A percentile compares a stretch with the other conserved stretches of the same genome.
These are phyloP conservation scores for Pangasianodon hypophthalmus DNA, from an alignment of 2,113 vertebrate species.

Conservation along the genomic window DNA sequence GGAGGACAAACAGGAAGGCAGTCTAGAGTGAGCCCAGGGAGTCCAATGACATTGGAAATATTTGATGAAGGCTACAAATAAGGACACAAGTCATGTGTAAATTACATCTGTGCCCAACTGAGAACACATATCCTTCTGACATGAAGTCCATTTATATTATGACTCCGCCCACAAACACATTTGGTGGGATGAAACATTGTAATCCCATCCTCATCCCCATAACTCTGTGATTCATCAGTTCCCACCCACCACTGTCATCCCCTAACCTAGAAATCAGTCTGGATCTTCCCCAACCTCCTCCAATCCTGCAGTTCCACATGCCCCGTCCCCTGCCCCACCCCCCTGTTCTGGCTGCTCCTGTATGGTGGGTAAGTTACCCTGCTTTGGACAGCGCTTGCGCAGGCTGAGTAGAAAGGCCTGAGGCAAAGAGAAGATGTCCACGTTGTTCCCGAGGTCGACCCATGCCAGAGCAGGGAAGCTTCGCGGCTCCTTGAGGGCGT, in stretches of 20 bases:
- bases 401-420: slow-evolving; percentile 92
- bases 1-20: background rate
- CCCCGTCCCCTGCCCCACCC: slow-evolving; percentile 65
- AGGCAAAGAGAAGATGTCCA: slow-evolving; percentile 96
- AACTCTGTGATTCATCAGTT: background rate
- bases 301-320: slow-evolving; percentile 69
- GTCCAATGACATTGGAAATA: too few relatives aligned
- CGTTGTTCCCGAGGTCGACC: slow-evolving; percentile 98
- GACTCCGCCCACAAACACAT: background rate
- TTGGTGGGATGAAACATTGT: background rate
- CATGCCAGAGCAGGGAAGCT: slow-evolving; percentile 92
- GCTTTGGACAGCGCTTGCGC: slow-evolving; percentile 91
- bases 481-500: slow-evolving; percentile 86
- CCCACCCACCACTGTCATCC: background rate
- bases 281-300: slow-evolving; percentile 57
- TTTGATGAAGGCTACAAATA: background rate
- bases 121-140: background rate
- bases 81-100: background rate
- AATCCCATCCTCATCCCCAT: background rate
- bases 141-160: background rate
- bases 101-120: background rate
- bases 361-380: slow-evolving; percentile 94
- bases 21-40: background rate
- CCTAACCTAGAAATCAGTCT: slow-evolving; percentile 15
- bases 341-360: slow-evolving; percentile 78